A percentile compares a stretch with the other conserved stretches of the same genome.
These are phyloP conservation scores for Fundulus diaphanus DNA, from an alignment of 2,797 vertebrate species.

Conservation along the genomic window DNA sequence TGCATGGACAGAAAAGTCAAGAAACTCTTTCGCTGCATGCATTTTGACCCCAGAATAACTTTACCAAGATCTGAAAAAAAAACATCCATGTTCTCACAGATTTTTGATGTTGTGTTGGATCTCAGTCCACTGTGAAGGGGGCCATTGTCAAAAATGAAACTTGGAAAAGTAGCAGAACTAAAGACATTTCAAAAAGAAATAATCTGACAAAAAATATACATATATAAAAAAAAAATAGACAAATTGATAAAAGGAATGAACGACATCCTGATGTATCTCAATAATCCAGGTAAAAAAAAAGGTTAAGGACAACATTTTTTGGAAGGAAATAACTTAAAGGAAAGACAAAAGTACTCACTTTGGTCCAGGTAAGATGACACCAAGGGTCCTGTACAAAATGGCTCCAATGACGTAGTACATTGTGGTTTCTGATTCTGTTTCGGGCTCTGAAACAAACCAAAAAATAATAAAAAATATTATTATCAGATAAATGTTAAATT, in stretches of 20 bases:
- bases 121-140: background rate
- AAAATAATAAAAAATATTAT: background rate
- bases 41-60: no score
- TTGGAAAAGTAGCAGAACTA: background rate
- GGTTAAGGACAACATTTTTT: background rate
- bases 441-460: conserved; percentile 78
- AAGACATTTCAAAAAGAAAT: background rate
- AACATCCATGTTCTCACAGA: no score
- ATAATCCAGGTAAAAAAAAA: no score
- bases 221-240: background rate
- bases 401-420: conserved; percentile 96
- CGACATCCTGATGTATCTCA: no score
- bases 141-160: background rate
- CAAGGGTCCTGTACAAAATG: conserved; percentile 93
- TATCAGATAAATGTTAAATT: background rate
- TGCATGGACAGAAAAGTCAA: background rate
- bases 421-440: conserved; percentile 80
- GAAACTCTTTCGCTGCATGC: background rate
- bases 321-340: background rate
- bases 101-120: no score
- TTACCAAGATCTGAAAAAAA: no score
- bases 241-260: background rate
- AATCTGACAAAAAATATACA: conserved; percentile 1
- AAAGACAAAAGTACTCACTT: conserved; percentile 80
- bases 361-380: conserved; percentile 91